Evolutionary conservation across 2,113 vertebrate species (phyloP), one percentile per base, ranked within the genome.

Genomic region (Labrus mixtus): DNA sequence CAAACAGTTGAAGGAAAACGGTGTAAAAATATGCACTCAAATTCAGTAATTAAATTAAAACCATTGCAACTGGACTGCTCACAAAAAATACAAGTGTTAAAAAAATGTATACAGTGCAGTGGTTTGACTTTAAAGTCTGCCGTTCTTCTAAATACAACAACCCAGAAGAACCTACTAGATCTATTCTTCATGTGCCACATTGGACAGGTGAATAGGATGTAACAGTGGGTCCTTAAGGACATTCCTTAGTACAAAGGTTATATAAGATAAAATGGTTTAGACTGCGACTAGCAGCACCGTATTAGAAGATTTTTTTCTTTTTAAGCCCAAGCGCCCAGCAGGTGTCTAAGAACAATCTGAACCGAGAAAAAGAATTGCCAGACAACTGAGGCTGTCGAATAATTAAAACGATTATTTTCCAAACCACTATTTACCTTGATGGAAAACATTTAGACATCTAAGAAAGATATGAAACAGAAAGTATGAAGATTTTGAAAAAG

Each of bases 1-100:
- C 60, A 53, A 62, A 53, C 7, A 81, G 70, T 46, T 79, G 66
- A 71, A 39, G 22, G 7, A n/a, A 46, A 39, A 20, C 53, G n/a
- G n/a, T 29, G 56, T 46, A 48, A 48, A 48, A 48, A 3, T 19
- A 0, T 19, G 6, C 3, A 1, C 13, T 48, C 5, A 48, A 6
- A 48, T 17, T 45, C 4, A 45, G 9, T 15, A 45, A 5, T 4
- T 15, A 1, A 15, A 15, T 45, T 15, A 45, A 3, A 45, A 15
- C 43, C 15, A 4, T 45, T 15, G 12, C 29, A 33, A 33, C 29
- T 33, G 0, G 6, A 33, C 29, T 33, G n/a, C n/a, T 33, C 25
- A 2, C 25, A 25, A 25, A 25, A 25, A 25, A 25, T 25, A 25
- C 25, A 25, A 25, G 25, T 43, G 41, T 15, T 2, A 17, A 12